Evolutionary conservation across 2,113 vertebrate genomes (phyloP).

Genomic region (Pelobates fuscus): DNA sequence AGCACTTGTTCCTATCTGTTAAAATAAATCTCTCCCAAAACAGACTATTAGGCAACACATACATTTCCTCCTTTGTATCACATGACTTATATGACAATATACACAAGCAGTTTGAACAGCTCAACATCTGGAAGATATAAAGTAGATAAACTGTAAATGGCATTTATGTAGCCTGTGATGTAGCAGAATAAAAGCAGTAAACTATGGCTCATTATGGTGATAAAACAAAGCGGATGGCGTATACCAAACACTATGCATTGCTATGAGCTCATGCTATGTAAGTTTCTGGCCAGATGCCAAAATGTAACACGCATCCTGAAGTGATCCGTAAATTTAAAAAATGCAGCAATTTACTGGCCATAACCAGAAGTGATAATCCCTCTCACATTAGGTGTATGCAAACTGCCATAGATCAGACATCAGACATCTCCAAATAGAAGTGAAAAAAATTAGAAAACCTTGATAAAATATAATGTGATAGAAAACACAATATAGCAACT

Average conservation of each 20-base stretch:
- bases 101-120: background rate
- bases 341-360: too few relatives aligned
- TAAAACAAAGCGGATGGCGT: conserved; percentile 14
- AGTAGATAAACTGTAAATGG: conserved; percentile 12
- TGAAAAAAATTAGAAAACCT: too few relatives aligned
- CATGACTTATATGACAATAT: background rate
- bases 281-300: background rate
- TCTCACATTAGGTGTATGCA: too few relatives aligned
- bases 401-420: too few relatives aligned
- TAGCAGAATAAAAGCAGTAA: background rate
- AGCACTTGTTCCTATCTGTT: too few relatives aligned
- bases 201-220: conserved; percentile 17
- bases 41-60: too few relatives aligned
- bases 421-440: too few relatives aligned
- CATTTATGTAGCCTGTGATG: conserved; percentile 6
- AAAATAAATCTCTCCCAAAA: too few relatives aligned
- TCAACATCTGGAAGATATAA: conserved; percentile 24
- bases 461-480: too few relatives aligned
- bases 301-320: background rate
- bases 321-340: background rate
- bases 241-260: conserved; percentile 7
- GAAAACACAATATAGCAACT: too few relatives aligned
- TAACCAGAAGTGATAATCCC: too few relatives aligned
- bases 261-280: conserved; percentile 13
- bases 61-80: too few relatives aligned